Evolutionary conservation across 2,797 vertebrate species (phyloP).

Genomic region (Rhinoraja longicauda): DNA sequence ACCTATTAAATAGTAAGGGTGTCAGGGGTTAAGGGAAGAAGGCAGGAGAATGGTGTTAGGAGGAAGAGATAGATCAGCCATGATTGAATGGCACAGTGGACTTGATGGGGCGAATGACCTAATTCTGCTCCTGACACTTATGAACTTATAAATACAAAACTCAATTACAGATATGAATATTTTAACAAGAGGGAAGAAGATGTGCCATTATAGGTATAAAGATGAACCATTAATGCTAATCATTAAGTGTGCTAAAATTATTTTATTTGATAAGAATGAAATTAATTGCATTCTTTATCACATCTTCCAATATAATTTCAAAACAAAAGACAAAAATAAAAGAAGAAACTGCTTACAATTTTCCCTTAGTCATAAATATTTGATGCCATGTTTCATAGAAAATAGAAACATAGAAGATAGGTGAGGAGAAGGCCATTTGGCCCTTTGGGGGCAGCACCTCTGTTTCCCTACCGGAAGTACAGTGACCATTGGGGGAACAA

Average conservation of each 20-base stretch:
- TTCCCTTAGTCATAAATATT: background rate
- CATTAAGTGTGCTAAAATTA: background rate
- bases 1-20: background rate
- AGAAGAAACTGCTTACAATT: conserved; percentile 45
- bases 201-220: background rate
- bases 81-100: too few species aligned
- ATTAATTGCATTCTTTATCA: conserved; percentile 52
- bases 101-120: too few species aligned
- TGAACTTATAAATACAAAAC: background rate
- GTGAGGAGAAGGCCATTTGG: too few species aligned
- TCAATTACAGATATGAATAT: background rate
- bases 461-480: too few species aligned
- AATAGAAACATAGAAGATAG: too few species aligned
- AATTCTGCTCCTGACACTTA: background rate
- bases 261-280: background rate
- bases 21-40: too few species aligned
- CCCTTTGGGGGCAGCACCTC: too few species aligned
- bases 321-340: conserved; percentile 47
- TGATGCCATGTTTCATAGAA: background rate
- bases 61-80: too few species aligned
- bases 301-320: conserved; percentile 53
- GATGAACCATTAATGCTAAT: background rate
- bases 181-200: too few species aligned
- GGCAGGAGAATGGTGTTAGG: too few species aligned
- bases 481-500: background rate